Evolutionary conservation across 2,888 invertebrate species (phyloP).

Genomic region (Erannis defoliaria): DNA sequence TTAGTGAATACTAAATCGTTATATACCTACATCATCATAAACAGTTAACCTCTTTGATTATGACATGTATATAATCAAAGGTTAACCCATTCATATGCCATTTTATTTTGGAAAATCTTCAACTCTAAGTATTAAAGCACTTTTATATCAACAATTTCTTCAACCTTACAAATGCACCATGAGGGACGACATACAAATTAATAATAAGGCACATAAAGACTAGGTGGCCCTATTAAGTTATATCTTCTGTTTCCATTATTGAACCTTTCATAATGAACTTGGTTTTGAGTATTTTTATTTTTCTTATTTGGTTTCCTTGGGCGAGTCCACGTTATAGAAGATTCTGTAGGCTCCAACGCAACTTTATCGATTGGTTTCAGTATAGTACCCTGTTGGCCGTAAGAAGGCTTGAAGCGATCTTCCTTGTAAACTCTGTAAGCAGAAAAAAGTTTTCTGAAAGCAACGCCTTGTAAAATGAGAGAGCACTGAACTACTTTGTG

Average conservation of each 20-base stretch:
- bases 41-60: too few species aligned
- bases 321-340: constrained; percentile 73
- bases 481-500: background rate
- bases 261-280: constrained; percentile 32
- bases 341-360: constrained; percentile 51
- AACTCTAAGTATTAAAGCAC: too few species aligned
- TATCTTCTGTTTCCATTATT: constrained; percentile 29
- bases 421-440: constrained; percentile 55
- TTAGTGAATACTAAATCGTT: too few species aligned
- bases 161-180: too few species aligned
- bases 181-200: constrained; percentile 15
- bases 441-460: constrained; percentile 1
- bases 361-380: constrained; percentile 39
- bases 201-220: constrained; percentile 49
- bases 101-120: too few species aligned
- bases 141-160: too few species aligned
- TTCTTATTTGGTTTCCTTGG: constrained; percentile 61
- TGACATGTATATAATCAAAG: too few species aligned
- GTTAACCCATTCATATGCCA: too few species aligned
- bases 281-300: constrained; percentile 42
- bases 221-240: constrained; percentile 52
- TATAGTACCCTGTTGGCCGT: constrained; percentile 35
- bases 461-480: background rate
- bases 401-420: constrained; percentile 38
- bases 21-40: too few species aligned